Base-by-base conservation (phyloP, 2,113 vertebrate genomes). In the Hippocampus guttulatus region DNA sequence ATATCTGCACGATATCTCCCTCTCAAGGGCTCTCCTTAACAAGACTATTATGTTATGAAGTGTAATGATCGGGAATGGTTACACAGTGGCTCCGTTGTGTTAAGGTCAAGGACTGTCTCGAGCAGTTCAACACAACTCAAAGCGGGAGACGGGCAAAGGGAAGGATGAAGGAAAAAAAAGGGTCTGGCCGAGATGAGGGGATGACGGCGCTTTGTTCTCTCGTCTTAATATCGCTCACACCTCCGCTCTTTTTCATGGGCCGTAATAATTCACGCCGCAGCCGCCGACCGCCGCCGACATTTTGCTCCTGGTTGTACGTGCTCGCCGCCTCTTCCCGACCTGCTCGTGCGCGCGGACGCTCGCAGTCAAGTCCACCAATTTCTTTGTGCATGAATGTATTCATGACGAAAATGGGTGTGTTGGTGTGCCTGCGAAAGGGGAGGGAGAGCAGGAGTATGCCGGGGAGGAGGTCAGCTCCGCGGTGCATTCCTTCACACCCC, bases 401-500 rank as follows among this genome's bases (percentile, higher is more conserved):
- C 33, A 61, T 69, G 60, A 68, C 21, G 16, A 55, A 70, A 45
- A 74, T 66, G 23, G 10, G 40, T 21, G 27, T 51, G 25, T 57
- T 18, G 67, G 63, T 20, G 23, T 54, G 69, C 60, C 62, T 40
- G 75, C 41, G 62, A 38, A 67, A 18, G 47, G 58, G 8, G 47
- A 33, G 49, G 0, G 41, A 5, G 41, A 40, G 54, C 40, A 47
- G 55, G 23, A 58, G 75, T 72, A 75, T 67, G 79, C 77, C 78
- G 81, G 70, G 71, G 81, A 86, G 83, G 81, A 87, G 87, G 84
- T 88, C 88, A 88, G 84, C 79, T 86, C 79, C 69, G 73, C 85
- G 86, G 80, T 86, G 89, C 91, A 91, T 94, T 94, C 92, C 93
- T 89, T 92, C 93, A 93, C 92, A 94, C 91, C 84, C 89, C 86